Evolutionary conservation across 2,113 vertebrate species (phyloP).

Genomic region (Gnathonemus echidnorhynchus): DNA sequence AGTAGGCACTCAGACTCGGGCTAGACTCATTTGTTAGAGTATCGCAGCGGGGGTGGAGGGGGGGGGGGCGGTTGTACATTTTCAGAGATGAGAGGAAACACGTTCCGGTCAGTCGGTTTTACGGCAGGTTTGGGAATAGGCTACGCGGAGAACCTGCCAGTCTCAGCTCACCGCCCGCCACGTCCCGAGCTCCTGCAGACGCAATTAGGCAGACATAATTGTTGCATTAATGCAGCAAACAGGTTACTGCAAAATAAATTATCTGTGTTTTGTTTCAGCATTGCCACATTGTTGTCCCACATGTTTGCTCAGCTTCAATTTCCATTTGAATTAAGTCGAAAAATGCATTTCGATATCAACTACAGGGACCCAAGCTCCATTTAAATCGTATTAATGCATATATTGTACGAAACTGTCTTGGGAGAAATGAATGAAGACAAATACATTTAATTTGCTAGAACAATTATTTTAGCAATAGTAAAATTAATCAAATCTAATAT

Average conservation of each 20-base stretch:
- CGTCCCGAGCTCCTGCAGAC: constrained; percentile 40
- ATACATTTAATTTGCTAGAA: neutral
- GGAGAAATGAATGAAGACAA: neutral
- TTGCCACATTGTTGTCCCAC: constrained; percentile 11
- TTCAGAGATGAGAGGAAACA: constrained; percentile 18
- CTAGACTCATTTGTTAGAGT: neutral
- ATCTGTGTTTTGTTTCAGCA: constrained; percentile 37
- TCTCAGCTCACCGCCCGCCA: constrained; percentile 31
- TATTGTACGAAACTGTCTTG: neutral
- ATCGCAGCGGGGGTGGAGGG: neutral
- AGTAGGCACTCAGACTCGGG: neutral
- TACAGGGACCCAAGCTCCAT: neutral
- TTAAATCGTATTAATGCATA: neutral
- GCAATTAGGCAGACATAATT: constrained; percentile 57
- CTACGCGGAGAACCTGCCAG: constrained; percentile 21
- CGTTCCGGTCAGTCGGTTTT: constrained; percentile 17
- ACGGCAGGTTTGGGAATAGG: constrained; percentile 23
- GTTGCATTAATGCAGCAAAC: constrained; percentile 54
- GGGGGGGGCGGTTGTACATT: constrained; percentile 2
- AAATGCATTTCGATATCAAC: neutral
- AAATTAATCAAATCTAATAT: neutral
- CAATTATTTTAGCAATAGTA: neutral
- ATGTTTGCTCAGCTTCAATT: neutral
- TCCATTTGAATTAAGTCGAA: neutral
- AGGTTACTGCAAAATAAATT: constrained; percentile 59